Evolutionary conservation across 2,888 invertebrate genomes (phyloP).

Genomic region (Oscheius myriophilus): DNA sequence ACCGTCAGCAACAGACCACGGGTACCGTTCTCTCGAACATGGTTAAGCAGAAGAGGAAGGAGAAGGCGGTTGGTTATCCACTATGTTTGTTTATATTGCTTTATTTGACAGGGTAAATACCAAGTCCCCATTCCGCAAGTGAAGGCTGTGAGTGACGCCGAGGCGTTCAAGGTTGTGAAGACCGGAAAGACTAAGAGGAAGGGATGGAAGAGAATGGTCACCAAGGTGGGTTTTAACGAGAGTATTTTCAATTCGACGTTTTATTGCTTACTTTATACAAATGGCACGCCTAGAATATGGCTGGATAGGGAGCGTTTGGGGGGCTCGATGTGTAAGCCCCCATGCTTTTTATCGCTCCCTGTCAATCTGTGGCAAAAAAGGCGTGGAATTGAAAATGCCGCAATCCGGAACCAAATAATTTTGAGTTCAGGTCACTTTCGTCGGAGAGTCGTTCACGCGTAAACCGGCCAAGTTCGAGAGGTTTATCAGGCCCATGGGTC

Average conservation of each 20-base stretch:
- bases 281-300: too few species aligned
- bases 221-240: conserved; percentile 90
- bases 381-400: too few species aligned
- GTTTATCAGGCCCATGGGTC: conserved; percentile 92
- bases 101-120: conserved; percentile 85
- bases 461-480: conserved; percentile 99
- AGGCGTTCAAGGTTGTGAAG: conserved; percentile 83
- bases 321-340: too few species aligned
- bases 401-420: neutral
- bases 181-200: conserved; percentile 75
- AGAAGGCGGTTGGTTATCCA: conserved; percentile 81
- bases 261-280: too few species aligned
- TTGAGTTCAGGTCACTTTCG: conserved; percentile 76
- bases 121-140: conserved; percentile 99
- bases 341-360: too few species aligned
- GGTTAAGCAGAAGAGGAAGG: conserved; percentile 99
- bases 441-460: conserved; percentile 96
- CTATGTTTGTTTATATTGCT: neutral
- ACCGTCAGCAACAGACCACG: conserved; percentile 90
- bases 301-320: too few species aligned
- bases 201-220: conserved; percentile 99
- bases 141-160: conserved; percentile 91
- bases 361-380: too few species aligned
- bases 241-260: too few species aligned
- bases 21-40: conserved; percentile 97